These are phyloP conservation scores for Phalloptychus januarius DNA, from an alignment of 2,797 vertebrate species.

Conservation along the genomic window DNA sequence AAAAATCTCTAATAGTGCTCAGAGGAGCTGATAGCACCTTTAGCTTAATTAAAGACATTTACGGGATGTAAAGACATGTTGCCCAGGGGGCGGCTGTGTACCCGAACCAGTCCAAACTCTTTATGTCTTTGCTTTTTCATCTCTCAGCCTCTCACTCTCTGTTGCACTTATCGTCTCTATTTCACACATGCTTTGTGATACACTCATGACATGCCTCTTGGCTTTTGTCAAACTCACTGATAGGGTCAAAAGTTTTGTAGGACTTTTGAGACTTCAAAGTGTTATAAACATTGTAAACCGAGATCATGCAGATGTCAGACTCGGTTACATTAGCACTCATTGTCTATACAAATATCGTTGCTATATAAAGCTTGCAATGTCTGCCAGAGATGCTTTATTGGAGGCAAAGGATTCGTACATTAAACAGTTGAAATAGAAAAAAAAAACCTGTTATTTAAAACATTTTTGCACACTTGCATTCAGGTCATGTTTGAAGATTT, in stretches of 20 bases:
- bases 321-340: neutral
- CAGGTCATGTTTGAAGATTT: neutral
- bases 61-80: conserved; percentile 82
- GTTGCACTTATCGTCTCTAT: conserved; percentile 44
- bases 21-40: conserved; percentile 82
- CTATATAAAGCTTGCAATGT: neutral
- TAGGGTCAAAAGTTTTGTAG: conserved; percentile 40
- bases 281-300: conserved; percentile 4
- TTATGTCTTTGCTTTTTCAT: conserved; percentile 66
- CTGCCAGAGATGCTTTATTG: neutral
- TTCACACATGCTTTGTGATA: conserved; percentile 47
- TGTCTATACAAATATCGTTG: neutral
- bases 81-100: conserved; percentile 72
- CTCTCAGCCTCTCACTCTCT: conserved; percentile 55
- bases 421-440: neutral
- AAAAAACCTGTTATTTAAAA: neutral
- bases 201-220: conserved; percentile 24
- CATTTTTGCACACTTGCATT: neutral
- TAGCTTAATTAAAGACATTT: conserved; percentile 86
- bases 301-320: neutral
- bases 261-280: conserved; percentile 4
- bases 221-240: conserved; percentile 42
- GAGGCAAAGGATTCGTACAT: neutral
- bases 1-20: conserved; percentile 80
- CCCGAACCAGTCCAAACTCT: conserved; percentile 69